Base-by-base conservation (phyloP, 2,113 vertebrate genomes). In the Fregata magnificens region DNA sequence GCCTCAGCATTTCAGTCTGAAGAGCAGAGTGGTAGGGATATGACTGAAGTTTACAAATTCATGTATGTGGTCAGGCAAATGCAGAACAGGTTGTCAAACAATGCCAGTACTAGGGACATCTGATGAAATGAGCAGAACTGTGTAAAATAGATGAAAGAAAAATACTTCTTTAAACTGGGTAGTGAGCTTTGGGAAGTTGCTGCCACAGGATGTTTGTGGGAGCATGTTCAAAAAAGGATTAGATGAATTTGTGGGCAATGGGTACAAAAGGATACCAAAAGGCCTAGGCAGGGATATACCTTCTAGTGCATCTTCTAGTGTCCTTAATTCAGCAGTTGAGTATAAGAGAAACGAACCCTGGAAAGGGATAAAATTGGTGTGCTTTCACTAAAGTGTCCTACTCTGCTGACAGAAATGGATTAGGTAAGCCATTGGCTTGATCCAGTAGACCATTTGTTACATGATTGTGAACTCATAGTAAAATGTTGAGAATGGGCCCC, bases 101-200 rank as follows among this genome's bases (percentile, higher is more conserved):
- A 19, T 71, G 45, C 8, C 9, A 42, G 6, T 36, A 8, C 22
- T 52, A 16, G 29, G 16, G 7, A 9, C 10, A 29, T n/a, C 5
- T 26, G 32, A 42, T 80, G 11, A 65, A 80, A 52, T 42, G 10
- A 62, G 7, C 16, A 61, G 40, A 53, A 21, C 28, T 49, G 5
- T 31, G 7, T 86, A 49, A 86, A 74, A n/a, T 1, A 34, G 15
- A 32, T 70, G 5, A 17, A 55, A 76, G 5, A 50, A 20, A 55
- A 16, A 0, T 13, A 40, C 7, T 49, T 40, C 2, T 34, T 65
- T 59, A 52, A 3, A 4, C 2, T 52, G 28, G 1, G 9, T 85
- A 36, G 31, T 32, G 25, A n/a, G 10, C 25, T 90, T 70, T 26
- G 73, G 42, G 28, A 59, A 22, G 10, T 17, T 5, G 4, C 38